phyloP scores from a whole-genome alignment of 2,113 vertebrate species.

The Macrotus californicus region DNA sequence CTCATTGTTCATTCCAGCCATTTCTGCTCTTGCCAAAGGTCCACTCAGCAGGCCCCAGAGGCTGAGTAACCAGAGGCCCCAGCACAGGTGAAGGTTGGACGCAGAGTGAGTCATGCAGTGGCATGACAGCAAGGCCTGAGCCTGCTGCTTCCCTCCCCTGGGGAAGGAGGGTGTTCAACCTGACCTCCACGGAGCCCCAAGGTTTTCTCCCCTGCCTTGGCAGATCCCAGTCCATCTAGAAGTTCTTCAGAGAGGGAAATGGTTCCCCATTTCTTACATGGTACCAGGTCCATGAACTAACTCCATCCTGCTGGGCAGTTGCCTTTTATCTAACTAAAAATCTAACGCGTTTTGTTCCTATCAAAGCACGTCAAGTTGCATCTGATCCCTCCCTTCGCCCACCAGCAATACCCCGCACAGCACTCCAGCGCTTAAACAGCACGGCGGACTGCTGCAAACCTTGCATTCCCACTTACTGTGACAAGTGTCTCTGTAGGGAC shows the following conservation, averaged over 20 bases:
- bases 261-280: background rate
- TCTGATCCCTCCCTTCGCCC: background rate
- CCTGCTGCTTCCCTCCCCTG: background rate
- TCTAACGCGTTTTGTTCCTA: background rate
- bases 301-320: background rate
- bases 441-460: background rate
- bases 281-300: background rate
- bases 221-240: background rate
- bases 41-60: background rate
- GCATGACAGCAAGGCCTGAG: background rate
- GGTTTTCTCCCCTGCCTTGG: no score
- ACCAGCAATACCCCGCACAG: background rate
- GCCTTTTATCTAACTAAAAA: background rate
- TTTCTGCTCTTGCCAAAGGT: background rate
- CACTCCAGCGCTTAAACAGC: background rate
- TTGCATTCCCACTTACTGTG: background rate
- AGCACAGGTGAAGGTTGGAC: background rate
- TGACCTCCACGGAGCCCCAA: background rate
- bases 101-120: rapidly evolving
- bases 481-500: background rate
- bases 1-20: background rate
- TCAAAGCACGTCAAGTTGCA: background rate
- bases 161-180: background rate
- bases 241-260: background rate
- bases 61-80: background rate